Conservation (phyloP, 2,888 invertebrate species). For the Lasioglossum vierecki region DNA sequence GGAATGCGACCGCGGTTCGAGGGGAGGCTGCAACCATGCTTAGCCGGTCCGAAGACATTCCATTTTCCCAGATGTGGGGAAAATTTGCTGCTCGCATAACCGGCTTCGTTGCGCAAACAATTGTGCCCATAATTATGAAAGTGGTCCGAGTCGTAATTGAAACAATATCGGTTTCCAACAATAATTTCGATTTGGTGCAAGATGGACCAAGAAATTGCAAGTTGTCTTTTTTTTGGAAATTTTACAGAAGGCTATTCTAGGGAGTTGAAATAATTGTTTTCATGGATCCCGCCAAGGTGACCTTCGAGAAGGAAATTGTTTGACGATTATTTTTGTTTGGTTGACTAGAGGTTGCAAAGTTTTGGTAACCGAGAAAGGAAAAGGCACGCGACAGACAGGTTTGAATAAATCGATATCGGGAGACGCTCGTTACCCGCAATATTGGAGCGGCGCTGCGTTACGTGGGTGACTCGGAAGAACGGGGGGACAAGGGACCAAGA, state of each 20-base stretch:
- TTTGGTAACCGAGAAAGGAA: background rate
- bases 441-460: slow-evolving; percentile 40
- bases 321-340: background rate
- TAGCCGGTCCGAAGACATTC: slow-evolving; percentile 38
- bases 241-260: background rate
- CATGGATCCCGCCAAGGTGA: background rate
- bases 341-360: background rate
- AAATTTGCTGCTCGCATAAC: background rate
- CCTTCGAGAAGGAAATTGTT: background rate
- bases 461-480: slow-evolving; percentile 60
- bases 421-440: slow-evolving; percentile 22
- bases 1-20: slow-evolving; percentile 62
- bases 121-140: too few relatives aligned
- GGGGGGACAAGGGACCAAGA: slow-evolving; percentile 50
- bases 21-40: slow-evolving; percentile 24
- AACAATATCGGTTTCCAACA: too few relatives aligned
- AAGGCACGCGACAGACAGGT: slow-evolving; percentile 9
- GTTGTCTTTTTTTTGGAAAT: background rate
- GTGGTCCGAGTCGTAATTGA: too few relatives aligned
- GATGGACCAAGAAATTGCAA: background rate
- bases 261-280: background rate
- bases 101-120: background rate
- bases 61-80: slow-evolving; percentile 17
- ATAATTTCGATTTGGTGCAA: background rate
- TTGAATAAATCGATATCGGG: slow-evolving; percentile 11